A percentile compares a stretch with the other conserved stretches of the same genome.
Evolutionary conservation across 2,888 invertebrate genomes (phyloP).

Genomic region (Ornithoptera priamus): DNA sequence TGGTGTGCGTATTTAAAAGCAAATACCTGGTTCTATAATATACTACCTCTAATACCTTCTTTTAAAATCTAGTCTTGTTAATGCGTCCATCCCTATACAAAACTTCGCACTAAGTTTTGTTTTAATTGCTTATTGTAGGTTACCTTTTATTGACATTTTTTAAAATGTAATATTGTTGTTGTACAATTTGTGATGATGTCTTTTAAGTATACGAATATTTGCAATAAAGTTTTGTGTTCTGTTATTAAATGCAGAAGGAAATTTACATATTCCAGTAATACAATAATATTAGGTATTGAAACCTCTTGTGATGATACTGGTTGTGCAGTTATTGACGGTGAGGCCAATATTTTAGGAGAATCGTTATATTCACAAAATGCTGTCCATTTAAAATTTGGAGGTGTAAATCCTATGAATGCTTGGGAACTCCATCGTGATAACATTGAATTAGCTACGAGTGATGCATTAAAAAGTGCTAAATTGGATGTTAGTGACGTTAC

Average conservation of each 20-base stretch:
- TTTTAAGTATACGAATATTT: neutral
- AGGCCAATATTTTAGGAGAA: conserved; percentile 88
- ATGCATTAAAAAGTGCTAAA: conserved; percentile 82
- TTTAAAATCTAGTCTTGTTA: too few species aligned
- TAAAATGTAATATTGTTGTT: too few species aligned
- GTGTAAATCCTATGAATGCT: conserved; percentile 94
- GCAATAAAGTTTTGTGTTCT: neutral
- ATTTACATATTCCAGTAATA: conserved; percentile 31
- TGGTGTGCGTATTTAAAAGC: too few species aligned
- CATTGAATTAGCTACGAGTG: conserved; percentile 86
- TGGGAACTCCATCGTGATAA: conserved; percentile 88
- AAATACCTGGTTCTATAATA: too few species aligned
- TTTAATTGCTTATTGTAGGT: too few species aligned
- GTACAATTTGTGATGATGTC: neutral
- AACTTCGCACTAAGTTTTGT: too few species aligned
- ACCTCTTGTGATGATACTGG: conserved; percentile 99
- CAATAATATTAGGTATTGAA: conserved; percentile 91
- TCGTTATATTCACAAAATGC: conserved; percentile 89
- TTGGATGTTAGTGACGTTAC: conserved; percentile 84
- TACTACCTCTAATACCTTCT: too few species aligned
- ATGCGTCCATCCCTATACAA: too few species aligned
- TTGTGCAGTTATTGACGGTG: conserved; percentile 89
- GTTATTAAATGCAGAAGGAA: conserved; percentile 1
- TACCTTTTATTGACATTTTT: too few species aligned
- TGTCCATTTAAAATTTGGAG: conserved; percentile 87